Base-by-base conservation (phyloP, 2,888 invertebrate genomes). In the Folsomia manolachei region DNA sequence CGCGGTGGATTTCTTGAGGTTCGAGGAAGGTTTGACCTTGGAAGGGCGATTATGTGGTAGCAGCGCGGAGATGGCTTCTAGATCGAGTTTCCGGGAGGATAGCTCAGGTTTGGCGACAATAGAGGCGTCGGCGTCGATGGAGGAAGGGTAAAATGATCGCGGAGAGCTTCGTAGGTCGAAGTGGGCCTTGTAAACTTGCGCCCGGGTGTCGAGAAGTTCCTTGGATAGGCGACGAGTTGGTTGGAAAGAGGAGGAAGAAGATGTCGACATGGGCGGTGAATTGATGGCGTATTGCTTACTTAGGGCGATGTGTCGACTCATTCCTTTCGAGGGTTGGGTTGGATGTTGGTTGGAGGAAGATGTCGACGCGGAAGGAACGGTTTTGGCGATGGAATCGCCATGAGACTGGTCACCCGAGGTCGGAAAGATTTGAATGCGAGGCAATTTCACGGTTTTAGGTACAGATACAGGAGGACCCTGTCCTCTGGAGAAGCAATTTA, bases 101-200 rank as follows among this genome's bases (percentile, higher is more conserved):
- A 7, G n/a, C 19, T 27, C 18, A 4, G 25, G 26, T 14, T 19
- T 2, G 4, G 18, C n/a, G n/a, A 7, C 11, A 64, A 64, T 18
- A 2, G 7, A 4, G 56, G 4, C 19, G 4, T 66, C 52, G 2
- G 7, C 19, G 4, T 7, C 9, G n/a, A 19, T n/a, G 2, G 25
- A 26, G 1, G 65, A 66, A 21, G 76, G 76, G 23, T 76, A 76
- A 23, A 76, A 24, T 27, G 74, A 64, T 7, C 63, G 18, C 26
- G 73, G 71, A n/a, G 76, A 71, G 14, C 70, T 67, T 25, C 73
- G 24, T 26, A 76, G 26, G 63, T 76, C 74, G 1, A 67, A 63
- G n/a, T n/a, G n/a, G n/a, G n/a, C n/a, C n/a, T n/a, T n/a, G n/a
- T n/a, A n/a, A n/a, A n/a, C n/a, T 23, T 73, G 74, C 1, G 74